Evolutionary conservation across 1,140 invertebrate genomes (phyloP), one percentile per base, ranked within the genome.

Genomic region (Lepidurus arcticus): DNA sequence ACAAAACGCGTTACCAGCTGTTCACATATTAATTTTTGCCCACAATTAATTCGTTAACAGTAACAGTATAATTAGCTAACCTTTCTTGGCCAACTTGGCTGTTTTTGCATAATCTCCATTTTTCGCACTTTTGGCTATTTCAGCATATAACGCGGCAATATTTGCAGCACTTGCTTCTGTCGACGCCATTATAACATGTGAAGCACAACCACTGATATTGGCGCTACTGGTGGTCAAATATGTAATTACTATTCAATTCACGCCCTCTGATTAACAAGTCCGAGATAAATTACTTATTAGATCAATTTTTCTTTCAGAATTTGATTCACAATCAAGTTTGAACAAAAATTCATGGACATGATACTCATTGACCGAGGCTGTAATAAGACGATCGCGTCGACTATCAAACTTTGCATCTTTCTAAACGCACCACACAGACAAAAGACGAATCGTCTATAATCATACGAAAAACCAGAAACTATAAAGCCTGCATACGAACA

Each of bases 71-170:
- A 24, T 43, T 16, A 44, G 82, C 88, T 89, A 90, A 97, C 95
- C 93, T 90, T 92, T 94, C 82, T 96, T 95, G 7, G 92, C 90
- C 75, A 91, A 88, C 89, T 97, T 97, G 42, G 97, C 85, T 0
- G 93, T 94, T 85, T 93, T 91, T 81, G 95, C 94, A 85, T 92
- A 96, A 82, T 98, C 95, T 76, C 91, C 90, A 84, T 90, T 94
- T 85, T 94, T 91, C 74, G 92, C 92, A 83, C 91, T 92, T 85
- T 93, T 93, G 85, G 93, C 91, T 82, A 98, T 89, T 86, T 97
- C 95, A 8, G 89, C 87, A 82, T 92, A 95, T n/a, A 91, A 84
- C 45, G 85, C 42, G 44, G 76, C n/a, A 42, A 76, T 21, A 44
- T 77, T 79, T 16, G 73, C 47, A 73, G 47, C 76, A 65, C 53